phyloP scores from a whole-genome alignment of 2,113 vertebrate species.

The Tangachromis dhanisi region DNA sequence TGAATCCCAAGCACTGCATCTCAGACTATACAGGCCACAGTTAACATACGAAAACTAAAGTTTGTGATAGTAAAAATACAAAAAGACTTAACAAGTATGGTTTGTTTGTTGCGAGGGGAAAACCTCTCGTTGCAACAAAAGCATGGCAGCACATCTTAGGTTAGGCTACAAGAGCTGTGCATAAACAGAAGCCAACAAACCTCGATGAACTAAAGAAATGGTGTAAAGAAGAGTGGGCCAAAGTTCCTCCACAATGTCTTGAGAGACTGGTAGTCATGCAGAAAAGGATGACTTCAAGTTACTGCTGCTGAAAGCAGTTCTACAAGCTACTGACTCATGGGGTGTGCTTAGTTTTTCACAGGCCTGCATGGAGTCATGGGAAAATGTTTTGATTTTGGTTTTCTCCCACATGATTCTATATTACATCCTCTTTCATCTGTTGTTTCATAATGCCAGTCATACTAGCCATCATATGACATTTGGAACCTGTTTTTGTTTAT shows the following conservation, averaged over 20 bases:
- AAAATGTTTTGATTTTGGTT: neutral
- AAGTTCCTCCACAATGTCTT: neutral
- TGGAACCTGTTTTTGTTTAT: neutral
- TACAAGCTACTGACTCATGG: neutral
- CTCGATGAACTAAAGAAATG: neutral
- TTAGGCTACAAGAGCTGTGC: fast-evolving
- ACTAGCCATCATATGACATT: fast-evolving
- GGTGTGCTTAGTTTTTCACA: neutral
- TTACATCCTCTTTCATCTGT: neutral
- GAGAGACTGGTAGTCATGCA: neutral
- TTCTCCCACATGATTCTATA: neutral
- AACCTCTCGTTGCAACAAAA: neutral
- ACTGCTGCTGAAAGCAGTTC: neutral
- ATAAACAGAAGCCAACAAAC: neutral
- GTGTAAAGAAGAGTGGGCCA: neutral
- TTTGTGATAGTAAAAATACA: neutral
- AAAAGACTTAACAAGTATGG: neutral
- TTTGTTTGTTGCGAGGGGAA: neutral
- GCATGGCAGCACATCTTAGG: neutral
- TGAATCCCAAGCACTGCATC: neutral
- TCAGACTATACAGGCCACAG: neutral
- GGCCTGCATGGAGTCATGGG: neutral
- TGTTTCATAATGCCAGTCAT: neutral
- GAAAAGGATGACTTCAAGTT: neutral
- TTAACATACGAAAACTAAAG: neutral